phyloP scores from a whole-genome alignment of 2,797 vertebrate species.

The Philypnodon macrostomus region DNA sequence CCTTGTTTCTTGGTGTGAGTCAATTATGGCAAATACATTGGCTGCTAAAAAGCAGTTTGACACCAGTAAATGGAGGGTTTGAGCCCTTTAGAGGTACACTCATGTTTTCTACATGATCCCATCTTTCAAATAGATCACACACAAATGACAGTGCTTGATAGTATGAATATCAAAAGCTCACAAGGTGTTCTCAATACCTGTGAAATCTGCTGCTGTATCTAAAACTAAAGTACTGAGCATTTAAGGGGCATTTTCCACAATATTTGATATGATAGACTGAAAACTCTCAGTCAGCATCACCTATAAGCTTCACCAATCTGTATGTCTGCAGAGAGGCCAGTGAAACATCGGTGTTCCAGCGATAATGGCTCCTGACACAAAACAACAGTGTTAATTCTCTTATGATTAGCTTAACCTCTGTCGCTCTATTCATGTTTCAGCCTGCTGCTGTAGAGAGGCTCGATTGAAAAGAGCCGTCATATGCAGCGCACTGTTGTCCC shows the following conservation, averaged over 20 bases:
- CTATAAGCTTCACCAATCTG: conserved; percentile 35
- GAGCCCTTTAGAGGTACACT: conserved; percentile 38
- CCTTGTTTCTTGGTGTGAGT: conserved; percentile 50
- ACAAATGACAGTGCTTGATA: conserved; percentile 51
- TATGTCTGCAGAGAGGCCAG: conserved; percentile 53
- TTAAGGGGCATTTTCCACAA: conserved; percentile 37
- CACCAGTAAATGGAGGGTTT: conserved; percentile 52
- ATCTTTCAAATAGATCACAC: conserved; percentile 56
- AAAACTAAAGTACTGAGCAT: conserved; percentile 18
- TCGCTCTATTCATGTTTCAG: conserved; percentile 64
- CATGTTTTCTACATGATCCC: conserved; percentile 58
- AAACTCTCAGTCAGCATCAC: conserved; percentile 22
- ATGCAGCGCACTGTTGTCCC: conserved; percentile 97
- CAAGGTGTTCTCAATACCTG: conserved; percentile 42
- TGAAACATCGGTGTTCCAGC: conserved; percentile 39
- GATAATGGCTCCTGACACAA: conserved; percentile 65
- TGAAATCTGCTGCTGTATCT: conserved; percentile 47
- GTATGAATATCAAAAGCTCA: conserved; percentile 52
- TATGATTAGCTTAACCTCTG: conserved; percentile 69
- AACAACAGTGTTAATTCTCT: conserved; percentile 73
- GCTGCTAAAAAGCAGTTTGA: conserved; percentile 55
- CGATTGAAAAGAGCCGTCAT: conserved; percentile 91
- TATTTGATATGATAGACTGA: conserved; percentile 35
- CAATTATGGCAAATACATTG: conserved; percentile 59
- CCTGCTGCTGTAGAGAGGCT: conserved; percentile 71